A percentile compares a stretch with the other conserved stretches of the same genome.
Conservation (phyloP, 1,140 invertebrate species). For the Epicauta chinensis region DNA sequence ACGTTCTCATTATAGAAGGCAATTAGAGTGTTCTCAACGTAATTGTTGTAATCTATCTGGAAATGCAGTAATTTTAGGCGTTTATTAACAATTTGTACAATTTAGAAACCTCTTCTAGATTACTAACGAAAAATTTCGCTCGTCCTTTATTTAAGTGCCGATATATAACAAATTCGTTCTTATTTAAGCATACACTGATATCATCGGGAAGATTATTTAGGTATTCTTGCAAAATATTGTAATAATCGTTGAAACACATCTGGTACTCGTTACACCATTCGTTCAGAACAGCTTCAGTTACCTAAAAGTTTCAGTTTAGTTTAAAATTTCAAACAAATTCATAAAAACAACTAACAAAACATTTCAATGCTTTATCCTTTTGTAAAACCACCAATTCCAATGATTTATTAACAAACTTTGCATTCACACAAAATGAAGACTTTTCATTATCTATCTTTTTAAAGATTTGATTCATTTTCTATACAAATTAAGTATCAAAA, state of each 20-base stretch:
- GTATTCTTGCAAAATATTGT: slow-evolving; percentile 1
- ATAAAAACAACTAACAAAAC: not conserved
- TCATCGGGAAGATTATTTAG: not conserved
- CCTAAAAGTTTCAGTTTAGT: slow-evolving; percentile 1
- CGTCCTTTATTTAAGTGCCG: slow-evolving; percentile 1
- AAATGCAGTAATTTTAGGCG: not conserved
- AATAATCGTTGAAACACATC: slow-evolving; percentile 6
- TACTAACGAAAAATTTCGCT: slow-evolving; percentile 10
- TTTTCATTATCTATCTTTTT: slow-evolving; percentile 1
- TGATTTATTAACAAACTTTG: not conserved
- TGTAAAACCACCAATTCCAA: slow-evolving; percentile 1
- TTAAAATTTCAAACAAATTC: not conserved
- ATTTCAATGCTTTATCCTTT: slow-evolving; percentile 8
- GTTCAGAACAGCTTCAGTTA: not conserved
- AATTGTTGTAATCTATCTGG: not conserved
- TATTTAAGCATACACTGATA: slow-evolving; percentile 4
- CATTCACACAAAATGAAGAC: slow-evolving; percentile 1
- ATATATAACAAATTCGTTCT: slow-evolving; percentile 9
- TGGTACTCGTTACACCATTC: slow-evolving; percentile 4
- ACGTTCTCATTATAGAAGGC: not conserved
- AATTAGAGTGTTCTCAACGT: not conserved
- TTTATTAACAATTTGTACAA: not conserved
- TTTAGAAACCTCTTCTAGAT: slow-evolving; percentile 5
- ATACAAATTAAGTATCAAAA: too few species aligned
- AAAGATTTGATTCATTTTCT: too few species aligned